phyloP scores from a whole-genome alignment of 2,888 invertebrate genomes.

The Copidosoma aretas region DNA sequence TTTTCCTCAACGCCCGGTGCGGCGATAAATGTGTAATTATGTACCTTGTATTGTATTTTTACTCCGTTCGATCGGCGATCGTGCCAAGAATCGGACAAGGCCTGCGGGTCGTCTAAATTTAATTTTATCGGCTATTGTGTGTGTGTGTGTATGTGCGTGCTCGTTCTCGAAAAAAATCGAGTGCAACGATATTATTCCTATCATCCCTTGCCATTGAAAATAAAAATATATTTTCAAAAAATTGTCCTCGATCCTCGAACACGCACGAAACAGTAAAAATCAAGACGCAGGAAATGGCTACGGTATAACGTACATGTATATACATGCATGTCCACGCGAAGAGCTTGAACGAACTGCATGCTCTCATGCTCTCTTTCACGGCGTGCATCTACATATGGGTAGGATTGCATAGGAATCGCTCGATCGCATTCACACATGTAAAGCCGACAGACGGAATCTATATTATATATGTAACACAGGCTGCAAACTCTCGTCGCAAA shows the following conservation, averaged over 20 bases:
- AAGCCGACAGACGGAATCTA: no score
- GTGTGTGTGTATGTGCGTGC: no score
- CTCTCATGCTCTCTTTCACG: no score
- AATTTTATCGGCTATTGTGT: background rate
- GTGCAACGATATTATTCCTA: background rate
- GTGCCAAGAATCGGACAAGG: slow-evolving; percentile 1
- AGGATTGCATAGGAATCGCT: no score
- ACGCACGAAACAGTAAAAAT: background rate
- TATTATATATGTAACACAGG: no score
- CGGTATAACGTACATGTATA: no score
- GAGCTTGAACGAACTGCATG: no score
- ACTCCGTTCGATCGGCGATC: background rate
- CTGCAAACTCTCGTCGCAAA: no score
- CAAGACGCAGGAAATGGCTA: background rate
- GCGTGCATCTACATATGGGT: no score
- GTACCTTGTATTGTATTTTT: background rate
- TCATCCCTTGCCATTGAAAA: background rate
- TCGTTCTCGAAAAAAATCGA: background rate
- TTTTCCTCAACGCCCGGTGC: background rate
- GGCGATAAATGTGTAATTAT: background rate
- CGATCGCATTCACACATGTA: no score
- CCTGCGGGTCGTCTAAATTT: background rate
- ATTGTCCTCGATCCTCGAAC: no score
- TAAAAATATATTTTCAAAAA: background rate
- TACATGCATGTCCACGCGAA: no score